phyloP scores from a whole-genome alignment of 2,888 invertebrate genomes.

The Tortrix viridana region DNA sequence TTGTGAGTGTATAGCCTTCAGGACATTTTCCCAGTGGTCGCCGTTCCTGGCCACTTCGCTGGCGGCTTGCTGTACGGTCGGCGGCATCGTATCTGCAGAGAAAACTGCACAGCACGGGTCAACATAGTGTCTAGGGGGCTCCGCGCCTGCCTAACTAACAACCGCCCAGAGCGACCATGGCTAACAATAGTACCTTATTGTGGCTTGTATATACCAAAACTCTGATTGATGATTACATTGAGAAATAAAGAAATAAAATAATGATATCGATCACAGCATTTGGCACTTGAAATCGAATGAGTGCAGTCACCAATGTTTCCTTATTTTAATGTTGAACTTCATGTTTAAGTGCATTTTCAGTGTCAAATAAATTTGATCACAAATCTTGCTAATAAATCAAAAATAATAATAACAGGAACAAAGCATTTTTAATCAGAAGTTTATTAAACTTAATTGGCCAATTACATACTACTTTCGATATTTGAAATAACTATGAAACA shows the following conservation, averaged over 20 bases:
- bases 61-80: slow-evolving; percentile 79
- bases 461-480: slow-evolving; percentile 1
- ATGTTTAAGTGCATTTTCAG: not conserved
- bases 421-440: not conserved
- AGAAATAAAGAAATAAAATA: too few relatives aligned
- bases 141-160: slow-evolving; percentile 25
- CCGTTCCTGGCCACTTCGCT: slow-evolving; percentile 86
- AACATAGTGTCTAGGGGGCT: slow-evolving; percentile 66
- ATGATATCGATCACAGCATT: too few relatives aligned
- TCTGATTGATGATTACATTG: too few relatives aligned
- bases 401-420: not conserved
- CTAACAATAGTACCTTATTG: not conserved
- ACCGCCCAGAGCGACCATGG: not conserved
- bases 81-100: slow-evolving; percentile 80
- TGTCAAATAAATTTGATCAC: not conserved
- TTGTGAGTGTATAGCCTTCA: slow-evolving; percentile 83
- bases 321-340: not conserved
- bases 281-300: too few relatives aligned
- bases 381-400: not conserved
- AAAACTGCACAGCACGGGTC: slow-evolving; percentile 83
- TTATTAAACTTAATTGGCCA: not conserved
- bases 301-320: not conserved
- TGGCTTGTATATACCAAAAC: not conserved
- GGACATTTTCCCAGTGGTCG: slow-evolving; percentile 87
- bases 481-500: not conserved